A percentile compares a stretch with the other conserved stretches of the same genome.
Evolutionary conservation across 2,888 invertebrate genomes (phyloP).

Genomic region (Steromphala cineraria): DNA sequence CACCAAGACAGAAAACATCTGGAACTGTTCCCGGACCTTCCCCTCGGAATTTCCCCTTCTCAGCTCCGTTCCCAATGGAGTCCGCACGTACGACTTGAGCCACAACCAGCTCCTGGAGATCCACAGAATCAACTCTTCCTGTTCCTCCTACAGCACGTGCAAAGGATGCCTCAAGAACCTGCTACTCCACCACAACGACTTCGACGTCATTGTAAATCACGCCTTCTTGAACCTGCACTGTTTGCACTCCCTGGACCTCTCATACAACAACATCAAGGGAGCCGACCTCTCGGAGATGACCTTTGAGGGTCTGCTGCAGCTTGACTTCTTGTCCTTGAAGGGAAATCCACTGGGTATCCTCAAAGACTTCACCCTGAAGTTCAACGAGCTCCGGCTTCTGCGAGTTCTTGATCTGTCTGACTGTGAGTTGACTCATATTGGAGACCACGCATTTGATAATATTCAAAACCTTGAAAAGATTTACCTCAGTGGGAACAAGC

Average conservation of each 20-base stretch:
- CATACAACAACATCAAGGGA: conserved; percentile 26
- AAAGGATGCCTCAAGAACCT: conserved; percentile 25
- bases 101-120: conserved; percentile 6
- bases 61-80: not conserved
- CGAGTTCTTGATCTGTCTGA: not conserved
- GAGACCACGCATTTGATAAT: not conserved
- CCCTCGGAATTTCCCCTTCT: not conserved
- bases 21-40: conserved; percentile 20
- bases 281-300: not conserved
- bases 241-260: conserved; percentile 27
- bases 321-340: conserved; percentile 19
- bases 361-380: not conserved
- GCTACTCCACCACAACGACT: conserved; percentile 25
- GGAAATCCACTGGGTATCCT: conserved; percentile 26
- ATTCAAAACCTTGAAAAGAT: not conserved
- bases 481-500: conserved; percentile 20
- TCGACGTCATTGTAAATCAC: conserved; percentile 19
- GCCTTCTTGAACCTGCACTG: conserved; percentile 26
- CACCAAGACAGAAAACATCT: not conserved
- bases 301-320: conserved; percentile 17
- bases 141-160: not conserved
- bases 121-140: conserved; percentile 11
- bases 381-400: not conserved
- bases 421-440: conserved; percentile 14
- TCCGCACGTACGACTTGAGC: not conserved